Evolutionary conservation across 2,888 invertebrate species (phyloP).

Genomic region (Blastobasis adustella): DNA sequence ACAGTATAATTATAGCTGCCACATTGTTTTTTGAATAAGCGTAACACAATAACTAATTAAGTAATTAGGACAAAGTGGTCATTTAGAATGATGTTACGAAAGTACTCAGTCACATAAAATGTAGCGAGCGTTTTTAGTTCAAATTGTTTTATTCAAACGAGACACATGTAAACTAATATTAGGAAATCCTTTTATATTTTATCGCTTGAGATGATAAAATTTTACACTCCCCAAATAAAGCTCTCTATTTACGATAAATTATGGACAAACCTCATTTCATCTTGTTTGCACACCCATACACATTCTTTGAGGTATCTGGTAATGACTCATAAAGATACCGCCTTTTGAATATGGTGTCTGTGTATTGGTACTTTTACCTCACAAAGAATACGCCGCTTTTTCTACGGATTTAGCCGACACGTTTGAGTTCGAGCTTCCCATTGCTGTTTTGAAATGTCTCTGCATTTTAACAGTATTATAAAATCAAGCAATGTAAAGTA

Average conservation of each 20-base stretch:
- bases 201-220: conserved; percentile 13
- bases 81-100: too few species aligned
- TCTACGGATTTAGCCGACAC: neutral
- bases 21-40: conserved; percentile 5
- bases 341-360: conserved; percentile 15
- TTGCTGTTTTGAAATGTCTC: neutral
- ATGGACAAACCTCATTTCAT: conserved; percentile 17
- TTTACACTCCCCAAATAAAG: conserved; percentile 40
- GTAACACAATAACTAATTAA: too few species aligned
- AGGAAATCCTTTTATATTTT: too few species aligned
- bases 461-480: neutral
- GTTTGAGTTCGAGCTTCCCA: neutral
- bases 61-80: too few species aligned
- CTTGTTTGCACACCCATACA: conserved; percentile 47
- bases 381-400: neutral
- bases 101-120: too few species aligned
- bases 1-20: too few species aligned
- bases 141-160: too few species aligned
- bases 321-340: conserved; percentile 51
- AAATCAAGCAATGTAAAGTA: neutral
- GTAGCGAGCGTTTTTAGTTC: too few species aligned
- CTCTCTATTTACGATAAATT: conserved; percentile 31
- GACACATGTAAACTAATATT: too few species aligned
- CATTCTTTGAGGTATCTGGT: conserved; percentile 20
- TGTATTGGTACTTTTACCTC: neutral